phyloP scores from a whole-genome alignment of 2,888 invertebrate genomes.

The Nomada flava region DNA sequence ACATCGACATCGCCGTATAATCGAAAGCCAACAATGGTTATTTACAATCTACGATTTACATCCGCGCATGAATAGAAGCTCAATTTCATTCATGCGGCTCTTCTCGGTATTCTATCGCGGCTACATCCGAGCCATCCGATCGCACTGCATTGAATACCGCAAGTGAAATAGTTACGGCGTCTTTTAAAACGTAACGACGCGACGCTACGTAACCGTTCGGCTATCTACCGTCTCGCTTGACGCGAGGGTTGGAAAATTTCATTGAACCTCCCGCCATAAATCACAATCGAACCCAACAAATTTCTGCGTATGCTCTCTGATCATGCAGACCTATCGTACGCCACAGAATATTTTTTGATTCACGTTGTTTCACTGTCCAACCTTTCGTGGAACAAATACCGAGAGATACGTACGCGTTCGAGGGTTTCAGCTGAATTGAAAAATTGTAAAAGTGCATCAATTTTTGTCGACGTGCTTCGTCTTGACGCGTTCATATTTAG shows the following conservation, averaged over 20 bases:
- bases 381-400: too few species aligned
- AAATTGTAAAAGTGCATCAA: too few species aligned
- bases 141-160: slow-evolving; percentile 37
- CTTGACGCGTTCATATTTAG: too few species aligned
- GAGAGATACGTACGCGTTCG: too few species aligned
- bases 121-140: slow-evolving; percentile 54
- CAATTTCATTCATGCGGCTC: slow-evolving; percentile 79
- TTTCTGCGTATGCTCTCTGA: not conserved
- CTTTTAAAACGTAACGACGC: slow-evolving; percentile 5
- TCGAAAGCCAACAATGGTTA: slow-evolving; percentile 65
- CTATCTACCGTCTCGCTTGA: not conserved
- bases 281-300: not conserved
- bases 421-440: too few species aligned
- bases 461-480: too few species aligned
- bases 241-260: not conserved
- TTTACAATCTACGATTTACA: slow-evolving; percentile 74
- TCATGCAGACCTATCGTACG: too few species aligned
- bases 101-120: slow-evolving; percentile 51
- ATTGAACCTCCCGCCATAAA: not conserved
- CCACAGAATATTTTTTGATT: too few species aligned
- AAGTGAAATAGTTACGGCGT: slow-evolving; percentile 44
- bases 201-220: not conserved
- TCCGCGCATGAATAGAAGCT: slow-evolving; percentile 77
- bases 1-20: slow-evolving; percentile 41
- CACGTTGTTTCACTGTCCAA: too few species aligned